Percentiles rank a stretch among this genome's conserved stretches.
Conservation (phyloP, 2,888 invertebrate genomes). For the Epirrita christyi region DNA sequence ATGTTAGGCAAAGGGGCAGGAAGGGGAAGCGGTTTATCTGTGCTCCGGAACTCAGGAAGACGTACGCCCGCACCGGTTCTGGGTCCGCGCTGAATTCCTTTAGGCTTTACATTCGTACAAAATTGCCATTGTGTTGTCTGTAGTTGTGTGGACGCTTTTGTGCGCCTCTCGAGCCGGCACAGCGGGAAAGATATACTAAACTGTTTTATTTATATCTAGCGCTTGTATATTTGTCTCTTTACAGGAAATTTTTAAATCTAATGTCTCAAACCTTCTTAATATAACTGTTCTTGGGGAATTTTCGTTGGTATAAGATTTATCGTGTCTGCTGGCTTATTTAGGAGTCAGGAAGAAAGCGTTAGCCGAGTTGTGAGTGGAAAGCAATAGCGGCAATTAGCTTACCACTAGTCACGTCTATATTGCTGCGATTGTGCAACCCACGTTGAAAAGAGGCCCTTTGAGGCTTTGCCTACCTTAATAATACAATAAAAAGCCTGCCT, state of each 20-base stretch:
- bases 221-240: constrained; percentile 10
- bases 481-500: too few species aligned
- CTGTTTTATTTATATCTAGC: constrained; percentile 28
- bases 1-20: constrained; percentile 80
- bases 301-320: too few species aligned
- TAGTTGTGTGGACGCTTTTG: constrained; percentile 39
- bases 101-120: constrained; percentile 68
- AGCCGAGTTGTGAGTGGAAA: too few species aligned
- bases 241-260: background rate
- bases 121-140: constrained; percentile 59
- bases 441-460: too few species aligned
- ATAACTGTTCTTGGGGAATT: too few species aligned
- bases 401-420: too few species aligned
- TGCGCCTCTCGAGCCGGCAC: constrained; percentile 32
- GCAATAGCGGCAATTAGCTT: too few species aligned
- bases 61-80: constrained; percentile 67
- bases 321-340: too few species aligned
- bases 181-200: constrained; percentile 31
- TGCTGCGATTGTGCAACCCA: too few species aligned
- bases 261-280: background rate
- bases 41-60: constrained; percentile 80
- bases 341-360: too few species aligned
- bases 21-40: constrained; percentile 83
- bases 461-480: too few species aligned
- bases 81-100: constrained; percentile 68